These are phyloP conservation scores for Phycodurus eques DNA, from an alignment of 2,113 vertebrate genomes.

Conservation along the genomic window DNA sequence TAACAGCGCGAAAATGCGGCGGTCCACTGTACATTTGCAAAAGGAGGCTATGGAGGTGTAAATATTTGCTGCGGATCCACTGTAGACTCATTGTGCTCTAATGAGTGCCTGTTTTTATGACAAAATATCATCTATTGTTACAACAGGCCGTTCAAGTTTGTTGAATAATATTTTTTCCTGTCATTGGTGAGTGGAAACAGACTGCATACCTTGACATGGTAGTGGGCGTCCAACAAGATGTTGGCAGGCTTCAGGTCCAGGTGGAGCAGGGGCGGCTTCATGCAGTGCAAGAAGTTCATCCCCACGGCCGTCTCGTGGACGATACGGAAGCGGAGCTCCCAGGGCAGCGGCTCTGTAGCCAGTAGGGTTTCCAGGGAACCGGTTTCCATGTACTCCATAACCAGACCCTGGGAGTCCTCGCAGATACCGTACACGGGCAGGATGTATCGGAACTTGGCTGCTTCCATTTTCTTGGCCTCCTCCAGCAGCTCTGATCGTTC, in stretches of 20 bases:
- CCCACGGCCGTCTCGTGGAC: conserved; percentile 94
- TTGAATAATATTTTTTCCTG: not conserved
- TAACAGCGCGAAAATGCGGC: no score
- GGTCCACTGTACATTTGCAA: no score
- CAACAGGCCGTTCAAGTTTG: not conserved
- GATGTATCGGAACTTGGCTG: conserved; percentile 94
- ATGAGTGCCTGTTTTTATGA: no score
- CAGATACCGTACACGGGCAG: conserved; percentile 96
- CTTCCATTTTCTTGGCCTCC: conserved; percentile 98
- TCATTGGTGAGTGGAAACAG: not conserved
- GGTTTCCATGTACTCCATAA: conserved; percentile 99
- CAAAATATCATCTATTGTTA: no score
- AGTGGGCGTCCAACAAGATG: conserved; percentile 95
- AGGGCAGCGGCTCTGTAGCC: conserved; percentile 85
- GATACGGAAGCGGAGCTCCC: conserved; percentile 93
- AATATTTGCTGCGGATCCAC: no score
- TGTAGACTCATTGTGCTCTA: no score
- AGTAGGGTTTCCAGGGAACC: conserved; percentile 92
- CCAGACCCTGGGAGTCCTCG: conserved; percentile 86
- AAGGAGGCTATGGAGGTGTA: no score
- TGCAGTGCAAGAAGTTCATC: conserved; percentile 99
- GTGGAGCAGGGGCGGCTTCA: conserved; percentile 91
- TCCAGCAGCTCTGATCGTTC: conserved; percentile 89
- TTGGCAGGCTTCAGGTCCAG: conserved; percentile 97
- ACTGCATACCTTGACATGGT: conserved; percentile 87